Percentiles rank a stretch among this genome's conserved stretches.
phyloP scores from a whole-genome alignment of 2,113 vertebrate species.

The Cyprinus carpio region DNA sequence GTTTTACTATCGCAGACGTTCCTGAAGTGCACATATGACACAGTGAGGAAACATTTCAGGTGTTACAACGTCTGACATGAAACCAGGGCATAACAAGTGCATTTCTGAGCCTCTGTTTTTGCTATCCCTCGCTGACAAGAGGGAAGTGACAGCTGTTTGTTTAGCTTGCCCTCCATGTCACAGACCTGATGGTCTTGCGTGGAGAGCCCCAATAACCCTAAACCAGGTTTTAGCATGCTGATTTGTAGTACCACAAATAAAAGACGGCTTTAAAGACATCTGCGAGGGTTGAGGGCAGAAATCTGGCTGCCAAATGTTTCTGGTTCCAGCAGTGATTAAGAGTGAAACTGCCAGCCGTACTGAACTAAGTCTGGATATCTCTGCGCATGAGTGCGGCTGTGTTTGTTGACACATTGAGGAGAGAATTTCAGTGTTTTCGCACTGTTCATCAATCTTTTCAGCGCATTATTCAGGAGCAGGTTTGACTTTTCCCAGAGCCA shows the following conservation, averaged over 20 bases:
- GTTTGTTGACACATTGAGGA: conserved; percentile 74
- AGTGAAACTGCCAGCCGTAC: conserved; percentile 56
- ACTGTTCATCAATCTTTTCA: conserved; percentile 63
- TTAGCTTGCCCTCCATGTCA: conserved; percentile 35
- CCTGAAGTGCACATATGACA: not conserved
- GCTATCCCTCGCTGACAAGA: conserved; percentile 19
- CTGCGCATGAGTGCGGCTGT: conserved; percentile 61
- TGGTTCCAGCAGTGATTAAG: conserved; percentile 55
- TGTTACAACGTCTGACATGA: not conserved
- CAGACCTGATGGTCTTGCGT: not conserved
- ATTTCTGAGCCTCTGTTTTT: not conserved
- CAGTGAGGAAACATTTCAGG: not conserved
- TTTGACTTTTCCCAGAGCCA: conserved; percentile 70
- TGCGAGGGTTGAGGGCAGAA: conserved; percentile 37
- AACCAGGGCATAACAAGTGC: not conserved
- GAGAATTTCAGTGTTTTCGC: conserved; percentile 73
- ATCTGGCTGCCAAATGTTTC: conserved; percentile 71
- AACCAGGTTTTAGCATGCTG: not conserved
- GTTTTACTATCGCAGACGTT: not conserved
- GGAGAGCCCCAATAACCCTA: conserved; percentile 1
- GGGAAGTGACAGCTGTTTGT: conserved; percentile 45
- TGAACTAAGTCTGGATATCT: conserved; percentile 51
- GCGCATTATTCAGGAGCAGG: conserved; percentile 52
- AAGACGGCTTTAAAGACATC: conserved; percentile 34
- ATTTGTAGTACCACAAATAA: conserved; percentile 50